Evolutionary conservation across 2,797 vertebrate genomes (phyloP).

Genomic region (Xiphorhynchus erythropygius): DNA sequence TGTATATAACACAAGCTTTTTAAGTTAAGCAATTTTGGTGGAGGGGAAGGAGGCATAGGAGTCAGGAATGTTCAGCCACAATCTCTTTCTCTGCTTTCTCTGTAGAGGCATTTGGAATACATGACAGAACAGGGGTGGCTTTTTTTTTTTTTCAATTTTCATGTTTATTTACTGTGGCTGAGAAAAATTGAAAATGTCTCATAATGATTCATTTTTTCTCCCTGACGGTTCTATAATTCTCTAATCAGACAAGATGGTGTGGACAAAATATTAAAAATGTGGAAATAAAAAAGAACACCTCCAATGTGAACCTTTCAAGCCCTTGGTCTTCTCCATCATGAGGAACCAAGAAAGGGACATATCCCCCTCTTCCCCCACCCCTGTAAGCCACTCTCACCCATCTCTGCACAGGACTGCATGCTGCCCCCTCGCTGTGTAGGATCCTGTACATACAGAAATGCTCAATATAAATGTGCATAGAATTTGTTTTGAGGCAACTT

Average conservation of each 20-base stretch:
- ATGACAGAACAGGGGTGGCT: background rate
- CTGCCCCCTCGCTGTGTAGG: rapidly evolving
- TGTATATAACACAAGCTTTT: background rate
- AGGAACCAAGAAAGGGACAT: background rate
- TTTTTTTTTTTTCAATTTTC: background rate
- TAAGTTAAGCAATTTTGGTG: background rate
- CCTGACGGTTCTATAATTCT: background rate
- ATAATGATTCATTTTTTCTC: background rate
- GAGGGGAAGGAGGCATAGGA: background rate
- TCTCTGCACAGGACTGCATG: background rate
- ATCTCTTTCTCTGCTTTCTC: background rate
- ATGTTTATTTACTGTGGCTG: background rate
- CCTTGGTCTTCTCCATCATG: background rate
- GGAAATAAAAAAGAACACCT: background rate
- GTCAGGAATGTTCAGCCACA: background rate
- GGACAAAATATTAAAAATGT: background rate
- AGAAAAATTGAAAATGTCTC: background rate
- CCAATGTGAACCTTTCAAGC: background rate
- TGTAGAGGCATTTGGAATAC: background rate
- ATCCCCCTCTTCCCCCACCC: background rate
- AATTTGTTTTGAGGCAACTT: background rate
- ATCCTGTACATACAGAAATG: background rate
- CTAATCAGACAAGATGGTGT: background rate
- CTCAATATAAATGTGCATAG: background rate
- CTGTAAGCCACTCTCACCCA: background rate